Evolutionary conservation across 2,797 vertebrate genomes (phyloP).

Genomic region (Muscicapa striata): DNA sequence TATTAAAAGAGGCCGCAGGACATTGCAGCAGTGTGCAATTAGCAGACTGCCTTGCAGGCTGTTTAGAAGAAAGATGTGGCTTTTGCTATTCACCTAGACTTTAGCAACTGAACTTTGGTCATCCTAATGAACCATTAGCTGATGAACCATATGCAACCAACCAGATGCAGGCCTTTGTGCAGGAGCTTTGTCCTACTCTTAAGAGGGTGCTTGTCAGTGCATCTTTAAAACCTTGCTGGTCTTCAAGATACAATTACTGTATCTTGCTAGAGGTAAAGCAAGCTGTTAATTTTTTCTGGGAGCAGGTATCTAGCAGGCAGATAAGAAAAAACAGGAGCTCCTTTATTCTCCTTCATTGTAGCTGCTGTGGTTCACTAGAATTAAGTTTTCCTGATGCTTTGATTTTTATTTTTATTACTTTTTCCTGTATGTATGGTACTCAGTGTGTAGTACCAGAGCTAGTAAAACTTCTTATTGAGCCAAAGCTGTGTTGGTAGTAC

Average conservation of each 20-base stretch:
- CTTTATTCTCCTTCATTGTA: background rate
- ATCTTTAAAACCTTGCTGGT: background rate
- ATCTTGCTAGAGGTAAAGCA: background rate
- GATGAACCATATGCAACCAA: background rate
- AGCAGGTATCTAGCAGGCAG: background rate
- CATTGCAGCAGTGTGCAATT: background rate
- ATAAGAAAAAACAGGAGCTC: background rate
- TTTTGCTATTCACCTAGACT: background rate
- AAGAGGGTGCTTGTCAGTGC: background rate
- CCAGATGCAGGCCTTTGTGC: background rate
- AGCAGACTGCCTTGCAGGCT: background rate
- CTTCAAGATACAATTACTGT: background rate
- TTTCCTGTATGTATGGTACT: background rate
- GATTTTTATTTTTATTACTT: background rate
- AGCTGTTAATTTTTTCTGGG: background rate
- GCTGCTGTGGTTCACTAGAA: background rate
- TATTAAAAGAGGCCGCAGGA: background rate
- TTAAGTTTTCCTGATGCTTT: background rate
- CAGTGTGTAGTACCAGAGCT: background rate
- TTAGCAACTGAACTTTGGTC: background rate
- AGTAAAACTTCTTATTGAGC: background rate
- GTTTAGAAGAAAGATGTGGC: background rate
- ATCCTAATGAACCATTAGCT: background rate
- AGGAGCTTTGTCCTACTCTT: background rate
- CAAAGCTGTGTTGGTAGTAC: background rate